These are phyloP conservation scores for Hepsetus odoe DNA, from an alignment of 2,113 vertebrate genomes.

Conservation along the genomic window DNA sequence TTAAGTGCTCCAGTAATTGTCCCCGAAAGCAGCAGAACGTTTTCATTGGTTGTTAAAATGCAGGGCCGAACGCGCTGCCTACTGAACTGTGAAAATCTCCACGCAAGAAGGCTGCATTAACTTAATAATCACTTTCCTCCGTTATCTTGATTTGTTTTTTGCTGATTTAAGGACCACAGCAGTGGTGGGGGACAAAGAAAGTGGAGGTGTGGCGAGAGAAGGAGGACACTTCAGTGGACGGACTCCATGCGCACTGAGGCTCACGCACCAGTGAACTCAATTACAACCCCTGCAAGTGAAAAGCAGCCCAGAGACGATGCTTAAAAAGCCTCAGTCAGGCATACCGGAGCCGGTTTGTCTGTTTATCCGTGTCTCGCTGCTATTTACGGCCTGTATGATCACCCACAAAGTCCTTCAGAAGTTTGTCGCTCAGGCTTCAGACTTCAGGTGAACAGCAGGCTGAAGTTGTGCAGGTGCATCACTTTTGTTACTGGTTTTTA, in stretches of 20 bases:
- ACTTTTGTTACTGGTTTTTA: background rate
- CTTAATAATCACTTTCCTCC: conserved; percentile 72
- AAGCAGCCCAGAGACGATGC: conserved; percentile 65
- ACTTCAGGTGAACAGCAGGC: background rate
- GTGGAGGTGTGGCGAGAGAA: conserved; percentile 55
- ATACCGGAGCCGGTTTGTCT: conserved; percentile 56
- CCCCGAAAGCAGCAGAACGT: conserved; percentile 64
- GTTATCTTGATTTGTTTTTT: conserved; percentile 68
- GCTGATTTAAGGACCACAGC: conserved; percentile 59
- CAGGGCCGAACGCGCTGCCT: conserved; percentile 54
- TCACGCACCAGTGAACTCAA: conserved; percentile 73
- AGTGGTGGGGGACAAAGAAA: conserved; percentile 64
- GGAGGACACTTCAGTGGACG: conserved; percentile 66
- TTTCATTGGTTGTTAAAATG: conserved; percentile 56
- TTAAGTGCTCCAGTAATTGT: conserved; percentile 69
- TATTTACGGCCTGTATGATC: conserved; percentile 16
- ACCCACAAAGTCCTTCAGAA: background rate
- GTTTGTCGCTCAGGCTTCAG: background rate
- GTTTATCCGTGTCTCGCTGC: conserved; percentile 55
- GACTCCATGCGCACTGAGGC: conserved; percentile 68
- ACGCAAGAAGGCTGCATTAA: conserved; percentile 56
- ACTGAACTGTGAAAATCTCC: conserved; percentile 70
- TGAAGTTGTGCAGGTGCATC: background rate
- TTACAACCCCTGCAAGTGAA: conserved; percentile 67
- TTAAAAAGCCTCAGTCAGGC: conserved; percentile 56